phyloP scores from a whole-genome alignment of 2,797 vertebrate species.

The Amblyraja radiata region DNA sequence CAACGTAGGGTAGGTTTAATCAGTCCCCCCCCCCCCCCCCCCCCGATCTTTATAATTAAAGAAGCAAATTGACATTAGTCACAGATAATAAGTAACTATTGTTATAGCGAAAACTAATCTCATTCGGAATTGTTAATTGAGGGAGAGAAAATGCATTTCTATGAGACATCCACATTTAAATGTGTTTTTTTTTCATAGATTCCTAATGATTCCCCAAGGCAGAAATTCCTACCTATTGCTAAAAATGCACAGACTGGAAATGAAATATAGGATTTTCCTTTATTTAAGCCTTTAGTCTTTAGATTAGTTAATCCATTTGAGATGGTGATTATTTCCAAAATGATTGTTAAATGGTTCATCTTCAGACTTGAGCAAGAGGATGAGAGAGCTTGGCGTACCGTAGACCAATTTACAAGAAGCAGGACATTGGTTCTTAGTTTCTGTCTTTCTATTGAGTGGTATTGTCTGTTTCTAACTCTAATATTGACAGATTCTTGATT shows the following conservation, averaged over 20 bases:
- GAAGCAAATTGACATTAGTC: background rate
- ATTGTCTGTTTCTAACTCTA: background rate
- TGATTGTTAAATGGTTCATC: too few species aligned
- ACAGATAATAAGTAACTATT: background rate
- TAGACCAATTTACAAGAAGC: too few species aligned
- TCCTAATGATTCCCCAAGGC: background rate
- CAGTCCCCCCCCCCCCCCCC: too few species aligned
- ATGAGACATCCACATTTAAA: background rate
- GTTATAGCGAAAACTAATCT: background rate
- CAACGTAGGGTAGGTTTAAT: background rate
- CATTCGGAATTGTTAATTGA: background rate
- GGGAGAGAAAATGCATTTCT: background rate
- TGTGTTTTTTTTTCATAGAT: background rate
- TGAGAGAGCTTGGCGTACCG: background rate
- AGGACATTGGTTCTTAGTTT: background rate
- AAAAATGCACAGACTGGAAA: background rate
- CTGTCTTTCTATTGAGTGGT: background rate
- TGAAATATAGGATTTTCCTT: background rate
- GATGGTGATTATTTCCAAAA: too few species aligned
- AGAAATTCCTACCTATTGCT: background rate
- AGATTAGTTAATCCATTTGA: too few species aligned
- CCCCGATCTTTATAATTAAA: background rate
- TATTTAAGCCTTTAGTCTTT: background rate
- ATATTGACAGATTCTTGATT: too few species aligned
- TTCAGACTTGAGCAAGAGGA: too few species aligned